phyloP scores from a whole-genome alignment of 2,797 vertebrate genomes.

The Lepidocolaptes lacrymiger region DNA sequence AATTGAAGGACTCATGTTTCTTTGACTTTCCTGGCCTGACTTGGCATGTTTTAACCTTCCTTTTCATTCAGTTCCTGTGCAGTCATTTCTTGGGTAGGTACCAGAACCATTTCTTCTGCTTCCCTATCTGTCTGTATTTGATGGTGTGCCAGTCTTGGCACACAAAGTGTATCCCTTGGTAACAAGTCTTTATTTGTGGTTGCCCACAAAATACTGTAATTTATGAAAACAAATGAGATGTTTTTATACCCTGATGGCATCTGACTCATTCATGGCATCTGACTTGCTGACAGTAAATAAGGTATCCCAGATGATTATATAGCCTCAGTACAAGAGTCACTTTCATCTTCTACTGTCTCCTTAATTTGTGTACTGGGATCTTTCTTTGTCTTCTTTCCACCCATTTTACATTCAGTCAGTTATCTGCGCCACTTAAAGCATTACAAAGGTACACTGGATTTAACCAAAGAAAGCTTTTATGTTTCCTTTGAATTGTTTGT shows the following conservation, averaged over 20 bases:
- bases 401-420: not conserved
- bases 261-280: slow-evolving; percentile 53
- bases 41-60: slow-evolving; percentile 34
- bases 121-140: slow-evolving; percentile 62
- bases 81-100: slow-evolving; percentile 71
- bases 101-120: slow-evolving; percentile 66
- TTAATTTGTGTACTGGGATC: not conserved
- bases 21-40: slow-evolving; percentile 5
- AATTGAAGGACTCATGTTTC: slow-evolving; percentile 8
- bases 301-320: not conserved
- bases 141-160: slow-evolving; percentile 70
- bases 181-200: slow-evolving; percentile 66
- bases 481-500: not conserved
- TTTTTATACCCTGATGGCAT: slow-evolving; percentile 63
- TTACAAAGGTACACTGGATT: not conserved
- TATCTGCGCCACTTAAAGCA: not conserved
- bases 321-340: not conserved
- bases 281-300: slow-evolving; percentile 56
- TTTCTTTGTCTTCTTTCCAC: not conserved
- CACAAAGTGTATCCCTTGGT: slow-evolving; percentile 60
- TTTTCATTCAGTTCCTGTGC: slow-evolving; percentile 69
- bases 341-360: not conserved
- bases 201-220: slow-evolving; percentile 70
- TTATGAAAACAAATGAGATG: slow-evolving; percentile 70
- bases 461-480: not conserved